Evolutionary conservation across 2,888 invertebrate species (phyloP).

Genomic region (Agonopterix alstromeriana): DNA sequence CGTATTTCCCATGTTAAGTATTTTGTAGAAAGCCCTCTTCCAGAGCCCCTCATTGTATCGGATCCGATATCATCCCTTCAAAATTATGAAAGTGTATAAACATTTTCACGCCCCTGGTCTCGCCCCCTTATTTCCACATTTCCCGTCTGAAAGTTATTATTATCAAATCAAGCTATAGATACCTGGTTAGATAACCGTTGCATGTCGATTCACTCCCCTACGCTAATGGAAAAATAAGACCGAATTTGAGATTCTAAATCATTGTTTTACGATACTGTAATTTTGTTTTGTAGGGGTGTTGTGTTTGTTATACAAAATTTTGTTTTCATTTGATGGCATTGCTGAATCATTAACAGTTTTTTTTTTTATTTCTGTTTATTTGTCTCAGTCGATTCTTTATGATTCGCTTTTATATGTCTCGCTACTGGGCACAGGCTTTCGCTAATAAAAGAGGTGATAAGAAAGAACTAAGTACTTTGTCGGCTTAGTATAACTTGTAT

Average conservation of each 20-base stretch:
- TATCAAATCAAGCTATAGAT: constrained; percentile 74
- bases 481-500: no score
- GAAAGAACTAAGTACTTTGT: no score
- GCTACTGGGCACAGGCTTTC: no score
- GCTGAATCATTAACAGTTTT: not conserved
- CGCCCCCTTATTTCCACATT: constrained; percentile 62
- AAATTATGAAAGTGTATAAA: constrained; percentile 76
- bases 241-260: constrained; percentile 57
- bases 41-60: constrained; percentile 49
- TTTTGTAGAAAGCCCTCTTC: constrained; percentile 65
- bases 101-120: constrained; percentile 67
- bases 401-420: no score
- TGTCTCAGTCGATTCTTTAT: not conserved
- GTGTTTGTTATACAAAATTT: not conserved
- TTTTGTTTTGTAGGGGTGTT: constrained; percentile 28
- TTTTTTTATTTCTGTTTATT: not conserved
- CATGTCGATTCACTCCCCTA: constrained; percentile 46
- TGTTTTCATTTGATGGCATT: not conserved
- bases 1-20: constrained; percentile 67
- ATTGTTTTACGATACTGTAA: constrained; percentile 68
- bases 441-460: no score
- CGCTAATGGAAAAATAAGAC: constrained; percentile 62
- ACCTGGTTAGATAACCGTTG: constrained; percentile 60
- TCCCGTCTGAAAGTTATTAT: constrained; percentile 66
- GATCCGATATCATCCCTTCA: constrained; percentile 68